Conservation (phyloP, 2,113 vertebrate species). For the Manacus vitellinus region DNA sequence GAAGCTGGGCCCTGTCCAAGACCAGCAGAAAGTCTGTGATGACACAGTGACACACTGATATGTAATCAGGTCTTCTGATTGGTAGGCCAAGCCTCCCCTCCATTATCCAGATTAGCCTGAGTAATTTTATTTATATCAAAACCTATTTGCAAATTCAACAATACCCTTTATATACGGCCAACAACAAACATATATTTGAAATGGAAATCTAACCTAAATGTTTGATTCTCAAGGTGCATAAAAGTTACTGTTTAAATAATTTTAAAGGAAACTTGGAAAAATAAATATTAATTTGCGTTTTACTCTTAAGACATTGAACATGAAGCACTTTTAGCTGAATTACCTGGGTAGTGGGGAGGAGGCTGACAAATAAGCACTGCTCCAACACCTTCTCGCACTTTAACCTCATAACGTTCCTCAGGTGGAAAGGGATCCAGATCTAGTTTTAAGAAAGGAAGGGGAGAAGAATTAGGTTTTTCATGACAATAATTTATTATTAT, state of each 20-base stretch:
- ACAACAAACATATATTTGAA: not conserved
- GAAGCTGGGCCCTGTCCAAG: not conserved
- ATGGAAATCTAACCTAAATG: not conserved
- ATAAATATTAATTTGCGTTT: not conserved
- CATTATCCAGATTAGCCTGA: not conserved
- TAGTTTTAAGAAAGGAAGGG: constrained; percentile 43
- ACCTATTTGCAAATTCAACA: not conserved
- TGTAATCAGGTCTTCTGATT: not conserved
- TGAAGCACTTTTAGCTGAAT: not conserved
- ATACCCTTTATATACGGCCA: not conserved
- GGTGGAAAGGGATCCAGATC: constrained; percentile 93
- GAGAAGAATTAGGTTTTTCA: not conserved
- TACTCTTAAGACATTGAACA: not conserved
- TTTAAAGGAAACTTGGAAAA: not conserved
- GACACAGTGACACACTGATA: not conserved
- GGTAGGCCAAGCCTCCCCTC: not conserved
- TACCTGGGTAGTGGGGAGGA: constrained; percentile 93
- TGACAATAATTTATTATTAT: not conserved
- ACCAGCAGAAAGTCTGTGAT: not conserved
- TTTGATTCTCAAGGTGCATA: not conserved
- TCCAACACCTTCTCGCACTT: constrained; percentile 89
- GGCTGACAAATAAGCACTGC: constrained; percentile 91
- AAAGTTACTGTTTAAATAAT: not conserved
- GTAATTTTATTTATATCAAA: not conserved
- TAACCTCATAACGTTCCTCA: constrained; percentile 88